A percentile compares a stretch with the other conserved stretches of the same genome.
These are phyloP conservation scores for Scaeva pyrastri DNA, from an alignment of 2,888 invertebrate genomes.

Conservation along the genomic window DNA sequence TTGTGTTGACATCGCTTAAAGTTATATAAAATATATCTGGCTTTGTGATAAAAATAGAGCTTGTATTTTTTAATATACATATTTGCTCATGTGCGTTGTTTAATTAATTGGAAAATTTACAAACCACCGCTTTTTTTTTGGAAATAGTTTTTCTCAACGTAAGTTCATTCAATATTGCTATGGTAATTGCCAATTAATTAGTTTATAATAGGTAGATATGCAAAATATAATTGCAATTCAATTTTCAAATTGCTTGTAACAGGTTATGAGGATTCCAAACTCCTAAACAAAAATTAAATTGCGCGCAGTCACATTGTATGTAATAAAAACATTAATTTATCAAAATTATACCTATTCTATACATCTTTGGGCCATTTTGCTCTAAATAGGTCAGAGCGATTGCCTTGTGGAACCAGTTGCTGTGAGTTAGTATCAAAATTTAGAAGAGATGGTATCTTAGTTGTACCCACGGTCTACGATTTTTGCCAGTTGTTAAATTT, in stretches of 20 bases:
- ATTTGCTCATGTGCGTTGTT: background rate
- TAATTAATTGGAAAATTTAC: background rate
- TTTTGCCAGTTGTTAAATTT: background rate
- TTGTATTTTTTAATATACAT: constrained; percentile 15
- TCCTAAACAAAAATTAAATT: background rate
- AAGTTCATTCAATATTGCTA: constrained; percentile 20
- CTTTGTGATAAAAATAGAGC: constrained; percentile 36
- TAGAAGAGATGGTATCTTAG: background rate
- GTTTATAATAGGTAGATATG: background rate
- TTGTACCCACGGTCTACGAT: background rate
- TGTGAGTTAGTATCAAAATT: background rate
- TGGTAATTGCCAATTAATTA: constrained; percentile 28
- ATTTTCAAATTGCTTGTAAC: background rate
- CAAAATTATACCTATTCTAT: background rate
- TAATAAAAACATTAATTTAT: background rate
- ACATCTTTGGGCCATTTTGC: background rate
- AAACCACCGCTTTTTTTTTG: constrained; percentile 1
- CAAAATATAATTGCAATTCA: background rate
- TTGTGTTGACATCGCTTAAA: constrained; percentile 62
- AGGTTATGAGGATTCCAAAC: background rate
- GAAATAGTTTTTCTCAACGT: constrained; percentile 10
- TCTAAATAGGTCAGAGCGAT: constrained; percentile 24
- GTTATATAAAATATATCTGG: constrained; percentile 54
- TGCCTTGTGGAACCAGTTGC: constrained; percentile 3
- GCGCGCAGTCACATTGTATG: background rate